These are phyloP conservation scores for Heliconius hermathena DNA, from an alignment of 1,140 invertebrate species.

Conservation along the genomic window DNA sequence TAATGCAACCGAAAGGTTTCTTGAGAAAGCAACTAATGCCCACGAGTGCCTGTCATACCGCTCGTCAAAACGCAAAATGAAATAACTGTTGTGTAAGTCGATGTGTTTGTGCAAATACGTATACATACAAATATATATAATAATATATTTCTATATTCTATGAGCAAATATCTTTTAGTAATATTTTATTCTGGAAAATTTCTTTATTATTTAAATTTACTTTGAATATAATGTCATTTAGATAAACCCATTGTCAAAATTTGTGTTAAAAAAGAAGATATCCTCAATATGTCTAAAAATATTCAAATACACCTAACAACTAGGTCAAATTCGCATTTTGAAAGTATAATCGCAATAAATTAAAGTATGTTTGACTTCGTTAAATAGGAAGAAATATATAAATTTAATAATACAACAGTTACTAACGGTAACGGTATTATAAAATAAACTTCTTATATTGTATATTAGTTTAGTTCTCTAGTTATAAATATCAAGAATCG, in stretches of 20 bases:
- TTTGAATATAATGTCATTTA: background rate
- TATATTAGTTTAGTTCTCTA: background rate
- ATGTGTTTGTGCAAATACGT: background rate
- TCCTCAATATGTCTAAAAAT: background rate
- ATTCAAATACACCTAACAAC: background rate
- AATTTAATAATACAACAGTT: background rate
- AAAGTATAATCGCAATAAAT: background rate
- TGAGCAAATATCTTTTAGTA: background rate
- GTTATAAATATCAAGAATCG: too few relatives aligned
- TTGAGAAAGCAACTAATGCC: constrained; percentile 17
- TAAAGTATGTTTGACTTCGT: background rate
- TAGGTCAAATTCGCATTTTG: background rate
- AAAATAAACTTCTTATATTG: background rate
- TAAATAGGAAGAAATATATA: background rate
- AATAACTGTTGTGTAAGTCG: background rate
- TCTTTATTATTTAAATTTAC: background rate
- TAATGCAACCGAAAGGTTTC: constrained; percentile 9
- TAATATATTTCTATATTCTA: background rate
- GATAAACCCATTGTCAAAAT: background rate
- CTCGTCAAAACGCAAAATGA: constrained; percentile 12
- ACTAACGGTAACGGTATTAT: background rate
- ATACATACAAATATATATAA: background rate
- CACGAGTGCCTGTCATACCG: background rate
- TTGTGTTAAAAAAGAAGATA: background rate
- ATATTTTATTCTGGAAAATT: background rate